Percentiles rank a stretch among this genome's conserved stretches.
phyloP scores from a whole-genome alignment of 2,797 vertebrate species.

The Phataginus tetradactyla region DNA sequence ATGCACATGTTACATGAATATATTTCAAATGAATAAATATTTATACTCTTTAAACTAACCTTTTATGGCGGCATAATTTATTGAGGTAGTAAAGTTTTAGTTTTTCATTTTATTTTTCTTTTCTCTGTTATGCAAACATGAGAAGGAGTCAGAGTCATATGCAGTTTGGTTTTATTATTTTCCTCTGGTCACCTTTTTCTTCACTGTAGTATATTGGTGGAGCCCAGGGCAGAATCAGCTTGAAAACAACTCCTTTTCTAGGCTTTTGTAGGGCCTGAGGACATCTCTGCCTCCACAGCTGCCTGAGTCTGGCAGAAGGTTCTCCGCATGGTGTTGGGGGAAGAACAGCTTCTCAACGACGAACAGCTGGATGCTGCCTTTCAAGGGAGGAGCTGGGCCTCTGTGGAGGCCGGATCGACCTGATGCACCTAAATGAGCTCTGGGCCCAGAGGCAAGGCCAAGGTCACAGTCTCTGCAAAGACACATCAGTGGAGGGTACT shows the following conservation, averaged over 20 bases:
- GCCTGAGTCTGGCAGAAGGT: not conserved
- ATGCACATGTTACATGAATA: not conserved
- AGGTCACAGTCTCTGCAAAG: not conserved
- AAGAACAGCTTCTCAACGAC: not conserved
- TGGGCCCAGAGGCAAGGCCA: conserved; percentile 23
- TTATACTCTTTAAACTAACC: not conserved
- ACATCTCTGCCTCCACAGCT: not conserved
- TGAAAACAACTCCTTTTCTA: not conserved
- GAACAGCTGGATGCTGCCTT: not conserved
- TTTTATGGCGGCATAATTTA: not conserved
- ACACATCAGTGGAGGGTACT: not conserved
- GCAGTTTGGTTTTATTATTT: not conserved
- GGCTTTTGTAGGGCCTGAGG: not conserved
- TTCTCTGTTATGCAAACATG: not conserved
- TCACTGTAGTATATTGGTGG: not conserved
- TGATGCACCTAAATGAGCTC: not conserved
- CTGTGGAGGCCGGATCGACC: not conserved
- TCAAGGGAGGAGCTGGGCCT: not conserved
- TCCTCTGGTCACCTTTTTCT: not conserved
- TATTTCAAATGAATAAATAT: not conserved
- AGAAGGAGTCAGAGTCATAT: not conserved
- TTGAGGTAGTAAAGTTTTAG: not conserved
- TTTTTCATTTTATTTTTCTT: not conserved
- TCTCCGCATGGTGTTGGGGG: not conserved
- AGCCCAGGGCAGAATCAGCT: not conserved